Percentiles rank a stretch among this genome's conserved stretches.
Conservation (phyloP, 2,888 invertebrate genomes). For the Drosophila neonasuta region DNA sequence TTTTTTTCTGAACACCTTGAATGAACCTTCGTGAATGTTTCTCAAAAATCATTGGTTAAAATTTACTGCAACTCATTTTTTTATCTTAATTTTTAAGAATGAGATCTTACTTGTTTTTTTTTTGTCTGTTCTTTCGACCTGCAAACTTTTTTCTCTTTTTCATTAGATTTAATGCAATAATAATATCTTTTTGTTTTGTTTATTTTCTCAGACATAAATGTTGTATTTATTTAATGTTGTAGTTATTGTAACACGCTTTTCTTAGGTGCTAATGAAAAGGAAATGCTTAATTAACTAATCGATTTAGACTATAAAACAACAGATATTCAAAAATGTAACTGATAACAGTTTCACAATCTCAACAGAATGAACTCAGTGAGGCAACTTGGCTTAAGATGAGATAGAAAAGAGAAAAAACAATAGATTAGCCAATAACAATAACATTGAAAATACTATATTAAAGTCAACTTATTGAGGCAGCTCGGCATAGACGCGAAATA, state of each 20-base stretch:
- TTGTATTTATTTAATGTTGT: slow-evolving; percentile 57
- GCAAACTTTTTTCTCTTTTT: neutral
- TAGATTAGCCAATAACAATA: slow-evolving; percentile 29
- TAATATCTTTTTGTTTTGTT: neutral
- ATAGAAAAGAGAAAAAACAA: neutral
- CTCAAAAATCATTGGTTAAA: too few species aligned
- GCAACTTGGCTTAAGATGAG: slow-evolving; percentile 36
- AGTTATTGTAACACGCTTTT: slow-evolving; percentile 70
- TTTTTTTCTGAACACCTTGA: too few species aligned
- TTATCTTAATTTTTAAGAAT: too few species aligned
- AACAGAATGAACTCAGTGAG: slow-evolving; percentile 34
- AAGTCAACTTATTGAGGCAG: slow-evolving; percentile 62
- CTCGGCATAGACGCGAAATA: slow-evolving; percentile 67
- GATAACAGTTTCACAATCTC: slow-evolving; percentile 21
- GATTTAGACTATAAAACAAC: slow-evolving; percentile 22
- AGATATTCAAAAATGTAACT: neutral
- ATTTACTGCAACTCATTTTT: too few species aligned
- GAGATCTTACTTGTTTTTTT: too few species aligned
- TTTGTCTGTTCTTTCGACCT: neutral
- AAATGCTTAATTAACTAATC: slow-evolving; percentile 23
- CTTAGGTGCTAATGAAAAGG: slow-evolving; percentile 60
- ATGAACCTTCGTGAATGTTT: too few species aligned
- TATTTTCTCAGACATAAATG: slow-evolving; percentile 44
- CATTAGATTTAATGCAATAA: neutral
- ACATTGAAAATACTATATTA: slow-evolving; percentile 20